These are phyloP conservation scores for Arnoldichthys spilopterus DNA, from an alignment of 2,797 vertebrate species.

Conservation along the genomic window DNA sequence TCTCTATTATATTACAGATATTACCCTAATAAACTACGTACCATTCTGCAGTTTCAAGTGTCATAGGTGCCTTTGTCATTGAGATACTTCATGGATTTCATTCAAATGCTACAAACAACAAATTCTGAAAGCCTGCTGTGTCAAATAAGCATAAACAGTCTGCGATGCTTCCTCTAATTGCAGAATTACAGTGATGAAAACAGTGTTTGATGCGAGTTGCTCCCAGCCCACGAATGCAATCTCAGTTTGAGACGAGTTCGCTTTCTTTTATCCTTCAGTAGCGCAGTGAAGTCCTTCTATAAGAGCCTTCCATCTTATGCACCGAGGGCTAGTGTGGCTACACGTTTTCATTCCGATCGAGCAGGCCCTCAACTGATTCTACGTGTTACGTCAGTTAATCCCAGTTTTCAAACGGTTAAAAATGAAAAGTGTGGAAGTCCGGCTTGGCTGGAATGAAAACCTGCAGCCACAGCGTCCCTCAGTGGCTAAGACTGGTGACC, in stretches of 20 bases:
- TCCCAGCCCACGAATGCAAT: neutral
- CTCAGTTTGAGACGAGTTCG: neutral
- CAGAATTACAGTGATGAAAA: conserved; percentile 5
- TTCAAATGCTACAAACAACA: neutral
- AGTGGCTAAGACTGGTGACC: too few relatives aligned
- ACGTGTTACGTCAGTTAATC: too few relatives aligned
- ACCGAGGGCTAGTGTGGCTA: too few relatives aligned
- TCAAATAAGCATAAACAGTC: conserved; percentile 30
- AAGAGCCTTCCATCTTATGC: too few relatives aligned
- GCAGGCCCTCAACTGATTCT: too few relatives aligned
- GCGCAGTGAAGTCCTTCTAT: too few relatives aligned
- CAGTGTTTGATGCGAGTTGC: conserved; percentile 11
- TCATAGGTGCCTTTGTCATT: neutral
- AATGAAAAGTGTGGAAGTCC: too few relatives aligned
- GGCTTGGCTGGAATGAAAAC: too few relatives aligned
- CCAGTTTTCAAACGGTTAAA: too few relatives aligned
- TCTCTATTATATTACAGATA: neutral
- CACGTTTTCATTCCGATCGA: too few relatives aligned
- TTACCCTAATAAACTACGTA: neutral
- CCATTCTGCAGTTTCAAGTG: neutral
- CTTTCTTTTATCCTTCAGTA: too few relatives aligned
- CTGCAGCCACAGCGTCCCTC: too few relatives aligned
- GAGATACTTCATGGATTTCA: neutral
- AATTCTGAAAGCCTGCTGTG: neutral
- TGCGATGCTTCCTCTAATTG: conserved; percentile 32